These are phyloP conservation scores for Fragum whitleyi DNA, from an alignment of 2,888 invertebrate species.

Conservation along the genomic window DNA sequence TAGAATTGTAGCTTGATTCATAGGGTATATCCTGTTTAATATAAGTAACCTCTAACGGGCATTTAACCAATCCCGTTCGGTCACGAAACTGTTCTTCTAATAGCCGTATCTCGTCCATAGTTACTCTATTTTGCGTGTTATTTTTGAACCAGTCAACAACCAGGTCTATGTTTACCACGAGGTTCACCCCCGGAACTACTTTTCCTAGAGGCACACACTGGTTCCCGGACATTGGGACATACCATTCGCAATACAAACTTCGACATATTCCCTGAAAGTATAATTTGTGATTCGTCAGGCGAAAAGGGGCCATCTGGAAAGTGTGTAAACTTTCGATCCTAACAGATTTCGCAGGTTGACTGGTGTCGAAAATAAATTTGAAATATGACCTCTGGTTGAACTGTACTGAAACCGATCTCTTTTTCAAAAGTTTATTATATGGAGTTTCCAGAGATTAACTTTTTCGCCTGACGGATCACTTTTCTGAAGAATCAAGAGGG, in stretches of 20 bases:
- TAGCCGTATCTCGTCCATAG: not conserved
- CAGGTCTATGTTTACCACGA: not conserved
- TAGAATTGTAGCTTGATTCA: not conserved
- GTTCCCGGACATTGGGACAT: not conserved
- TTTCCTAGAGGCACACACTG: not conserved
- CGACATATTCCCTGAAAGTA: not conserved
- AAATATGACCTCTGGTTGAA: no score
- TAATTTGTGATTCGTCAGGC: not conserved
- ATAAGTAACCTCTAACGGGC: not conserved
- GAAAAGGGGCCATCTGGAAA: no score
- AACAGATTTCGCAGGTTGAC: no score
- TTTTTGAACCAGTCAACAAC: not conserved
- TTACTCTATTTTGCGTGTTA: not conserved
- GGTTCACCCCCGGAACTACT: not conserved
- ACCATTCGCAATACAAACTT: not conserved
- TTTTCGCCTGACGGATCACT: no score
- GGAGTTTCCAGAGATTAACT: no score
- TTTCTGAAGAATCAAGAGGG: no score
- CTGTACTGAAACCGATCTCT: no score
- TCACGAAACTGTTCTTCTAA: not conserved
- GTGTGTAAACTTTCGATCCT: no score
- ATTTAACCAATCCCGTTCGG: not conserved
- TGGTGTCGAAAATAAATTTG: no score
- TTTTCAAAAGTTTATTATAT: no score
- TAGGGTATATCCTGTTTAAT: not conserved